Evolutionary conservation across 2,888 invertebrate genomes (phyloP), one percentile per base, ranked within the genome.

Genomic region (Coenonympha glycerion): DNA sequence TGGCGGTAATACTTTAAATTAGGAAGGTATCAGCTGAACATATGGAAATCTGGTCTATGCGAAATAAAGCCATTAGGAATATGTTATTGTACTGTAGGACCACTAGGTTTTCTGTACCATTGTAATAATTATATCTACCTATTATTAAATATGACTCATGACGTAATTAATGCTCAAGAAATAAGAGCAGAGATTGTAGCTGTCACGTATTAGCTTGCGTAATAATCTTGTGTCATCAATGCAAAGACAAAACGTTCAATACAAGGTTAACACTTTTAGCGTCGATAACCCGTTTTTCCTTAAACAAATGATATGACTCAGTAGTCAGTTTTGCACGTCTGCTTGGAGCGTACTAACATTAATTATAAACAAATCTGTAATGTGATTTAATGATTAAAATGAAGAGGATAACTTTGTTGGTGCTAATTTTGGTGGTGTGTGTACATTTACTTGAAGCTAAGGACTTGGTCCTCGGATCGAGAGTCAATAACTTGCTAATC

Each of bases 401-500:
- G 80, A 76, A 73, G 71, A 62, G 56, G 56, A 41, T 66, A 51
- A 60, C 66, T 52, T 52, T 71, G 58, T 52, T 72, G 8, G 52
- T 73, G 58, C 61, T 71, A 62, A 59, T 79, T 49, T 60, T 76
- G 41, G 56, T 74, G 49, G 56, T 75, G 24, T 73, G 66, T 64
- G 65, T 74, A 49, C 63, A 61, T 63, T 55, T 71, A 13, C 63
- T 61, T 57, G 74, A 73, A 56, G 71, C 75, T n/a, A 81, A 76
- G 53, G 83, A 84, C 61, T 76, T 82, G 31, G 73, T 72, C 18
- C 66, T 75, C 4, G 84, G 84, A 2, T 68, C 76, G 3, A 74
- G 75, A 67, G 69, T 71, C 49, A 80, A 84, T 57, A 83, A 82
- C 64, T 67, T 82, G 56, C 68, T 84, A 56, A 71, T 84, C 65